Percentiles rank a stretch among this genome's conserved stretches.
phyloP scores from a whole-genome alignment of 2,797 vertebrate species.

The Synanceia verrucosa region DNA sequence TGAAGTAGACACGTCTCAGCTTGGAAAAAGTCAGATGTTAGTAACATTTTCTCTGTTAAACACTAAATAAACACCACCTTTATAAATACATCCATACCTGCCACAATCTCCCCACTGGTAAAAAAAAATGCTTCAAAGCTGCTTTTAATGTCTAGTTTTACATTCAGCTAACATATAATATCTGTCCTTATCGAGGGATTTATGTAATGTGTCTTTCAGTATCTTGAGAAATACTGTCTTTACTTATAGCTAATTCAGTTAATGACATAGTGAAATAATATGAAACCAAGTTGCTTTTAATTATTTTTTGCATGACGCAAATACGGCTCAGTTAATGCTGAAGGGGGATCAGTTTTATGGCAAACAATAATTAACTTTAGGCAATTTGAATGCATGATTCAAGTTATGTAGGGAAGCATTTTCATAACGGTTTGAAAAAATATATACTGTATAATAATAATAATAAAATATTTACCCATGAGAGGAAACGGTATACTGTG shows the following conservation, averaged over 20 bases:
- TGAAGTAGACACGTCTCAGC: background rate
- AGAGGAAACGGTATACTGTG: no score
- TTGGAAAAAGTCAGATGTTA: conserved; percentile 9
- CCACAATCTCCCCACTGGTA: background rate
- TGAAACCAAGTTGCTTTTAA: no score
- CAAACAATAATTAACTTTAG: background rate
- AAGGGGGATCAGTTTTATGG: background rate
- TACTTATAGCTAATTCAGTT: no score
- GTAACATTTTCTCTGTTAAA: background rate
- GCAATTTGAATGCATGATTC: background rate
- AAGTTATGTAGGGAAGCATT: background rate
- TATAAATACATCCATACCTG: background rate
- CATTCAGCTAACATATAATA: background rate
- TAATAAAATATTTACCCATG: background rate
- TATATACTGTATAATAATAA: no score
- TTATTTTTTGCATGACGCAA: no score
- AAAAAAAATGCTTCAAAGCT: no score
- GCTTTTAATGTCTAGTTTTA: background rate
- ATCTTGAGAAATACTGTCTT: background rate
- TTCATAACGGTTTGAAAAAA: background rate
- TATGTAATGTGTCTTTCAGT: background rate
- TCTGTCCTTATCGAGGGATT: no score
- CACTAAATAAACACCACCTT: background rate
- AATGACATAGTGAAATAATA: no score
- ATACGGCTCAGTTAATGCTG: background rate